Evolutionary conservation across 2,113 vertebrate genomes (phyloP).

Genomic region (Toxotes jaculatrix): DNA sequence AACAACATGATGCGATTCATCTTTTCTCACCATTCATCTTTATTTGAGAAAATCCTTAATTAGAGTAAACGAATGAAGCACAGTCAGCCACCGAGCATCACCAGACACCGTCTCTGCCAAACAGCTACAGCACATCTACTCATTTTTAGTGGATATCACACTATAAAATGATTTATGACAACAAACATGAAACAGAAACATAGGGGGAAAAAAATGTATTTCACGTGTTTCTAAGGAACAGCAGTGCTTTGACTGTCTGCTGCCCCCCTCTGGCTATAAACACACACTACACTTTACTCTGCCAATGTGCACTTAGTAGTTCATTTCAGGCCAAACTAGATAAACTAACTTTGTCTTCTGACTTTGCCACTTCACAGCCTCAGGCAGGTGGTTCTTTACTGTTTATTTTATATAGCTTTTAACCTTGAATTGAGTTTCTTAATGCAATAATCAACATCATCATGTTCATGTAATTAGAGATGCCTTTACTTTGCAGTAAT

Average conservation of each 20-base stretch:
- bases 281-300: slow-evolving; percentile 3
- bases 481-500: background rate
- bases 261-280: slow-evolving; percentile 68
- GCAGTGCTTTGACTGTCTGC: slow-evolving; percentile 53
- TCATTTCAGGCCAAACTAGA: background rate
- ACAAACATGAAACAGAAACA: background rate
- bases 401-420: background rate
- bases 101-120: background rate
- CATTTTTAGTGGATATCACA: background rate
- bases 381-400: too few species aligned
- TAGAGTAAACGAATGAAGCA: slow-evolving; percentile 3
- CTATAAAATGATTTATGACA: background rate
- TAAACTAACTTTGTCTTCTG: background rate
- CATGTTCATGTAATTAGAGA: background rate
- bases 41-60: background rate
- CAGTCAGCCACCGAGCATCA: background rate
- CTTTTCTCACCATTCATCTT: background rate
- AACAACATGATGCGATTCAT: background rate
- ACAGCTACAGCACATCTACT: background rate
- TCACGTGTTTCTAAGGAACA: background rate
- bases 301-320: background rate
- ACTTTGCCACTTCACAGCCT: background rate
- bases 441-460: background rate
- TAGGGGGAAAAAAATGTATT: background rate
- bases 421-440: background rate